These are phyloP conservation scores for Callithrix jacchus DNA, from an alignment of 2,113 vertebrate species.

Conservation along the genomic window DNA sequence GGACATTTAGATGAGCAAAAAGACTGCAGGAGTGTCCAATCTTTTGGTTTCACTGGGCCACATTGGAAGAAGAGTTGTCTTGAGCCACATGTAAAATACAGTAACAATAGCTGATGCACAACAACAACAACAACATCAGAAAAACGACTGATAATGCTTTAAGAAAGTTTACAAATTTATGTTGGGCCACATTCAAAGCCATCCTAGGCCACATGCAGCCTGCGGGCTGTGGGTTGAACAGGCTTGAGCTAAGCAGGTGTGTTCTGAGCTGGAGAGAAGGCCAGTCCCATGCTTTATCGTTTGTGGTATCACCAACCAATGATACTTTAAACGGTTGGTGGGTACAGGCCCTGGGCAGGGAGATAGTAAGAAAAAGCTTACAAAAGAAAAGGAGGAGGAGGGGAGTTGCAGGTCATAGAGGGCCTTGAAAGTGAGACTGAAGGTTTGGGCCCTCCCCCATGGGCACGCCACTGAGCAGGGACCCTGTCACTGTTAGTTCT, in stretches of 20 bases:
- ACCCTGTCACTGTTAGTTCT: not conserved
- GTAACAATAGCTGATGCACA: too few relatives aligned
- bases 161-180: too few relatives aligned
- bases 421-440: not conserved
- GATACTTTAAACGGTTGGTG: not conserved
- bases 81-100: too few relatives aligned
- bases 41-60: too few relatives aligned
- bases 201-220: too few relatives aligned
- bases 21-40: too few relatives aligned
- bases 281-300: not conserved
- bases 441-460: not conserved
- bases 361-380: not conserved
- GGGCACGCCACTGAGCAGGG: not conserved
- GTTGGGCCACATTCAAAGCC: too few relatives aligned
- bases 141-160: too few relatives aligned
- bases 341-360: not conserved
- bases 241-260: not conserved
- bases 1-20: not conserved
- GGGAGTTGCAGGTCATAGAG: not conserved
- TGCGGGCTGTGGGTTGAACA: too few relatives aligned
- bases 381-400: not conserved
- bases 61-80: too few relatives aligned
- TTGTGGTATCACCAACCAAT: too few relatives aligned
- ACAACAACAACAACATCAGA: too few relatives aligned
- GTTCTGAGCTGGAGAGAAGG: not conserved